A percentile compares a stretch with the other conserved stretches of the same genome.
phyloP scores from a whole-genome alignment of 2,888 invertebrate genomes.

The Chesias legatella region DNA sequence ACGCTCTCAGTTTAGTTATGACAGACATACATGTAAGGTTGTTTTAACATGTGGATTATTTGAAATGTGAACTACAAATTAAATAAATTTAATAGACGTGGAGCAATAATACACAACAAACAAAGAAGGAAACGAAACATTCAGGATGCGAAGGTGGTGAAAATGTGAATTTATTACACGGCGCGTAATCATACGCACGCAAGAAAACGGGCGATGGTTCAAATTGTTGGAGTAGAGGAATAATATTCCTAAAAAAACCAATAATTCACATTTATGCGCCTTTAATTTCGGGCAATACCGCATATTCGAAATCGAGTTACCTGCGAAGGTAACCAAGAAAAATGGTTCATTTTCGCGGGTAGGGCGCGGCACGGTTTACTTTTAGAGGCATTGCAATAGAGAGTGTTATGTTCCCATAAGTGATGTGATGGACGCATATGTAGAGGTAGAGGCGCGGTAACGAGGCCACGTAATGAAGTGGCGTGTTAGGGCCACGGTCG shows the following conservation, averaged over 20 bases:
- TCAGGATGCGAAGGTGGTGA: conserved; percentile 73
- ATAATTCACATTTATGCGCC: conserved; percentile 71
- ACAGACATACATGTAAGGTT: too few relatives aligned
- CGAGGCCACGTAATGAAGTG: conserved; percentile 67
- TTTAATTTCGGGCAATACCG: conserved; percentile 65
- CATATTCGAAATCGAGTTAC: conserved; percentile 39
- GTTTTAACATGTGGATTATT: conserved; percentile 6
- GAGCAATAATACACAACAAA: conserved; percentile 38
- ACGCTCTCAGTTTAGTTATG: too few relatives aligned
- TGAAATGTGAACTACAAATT: conserved; percentile 7
- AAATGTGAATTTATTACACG: conserved; percentile 77
- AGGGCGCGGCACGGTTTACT: conserved; percentile 1
- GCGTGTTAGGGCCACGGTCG: conserved; percentile 58
- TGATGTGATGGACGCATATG: conserved; percentile 29
- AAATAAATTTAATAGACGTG: conserved; percentile 15
- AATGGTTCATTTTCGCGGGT: conserved; percentile 9
- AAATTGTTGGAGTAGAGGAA: conserved; percentile 48
- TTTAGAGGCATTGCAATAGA: conserved; percentile 7
- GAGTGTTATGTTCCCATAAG: conserved; percentile 15
- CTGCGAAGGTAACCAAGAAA: conserved; percentile 19
- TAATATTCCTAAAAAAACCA: conserved; percentile 66
- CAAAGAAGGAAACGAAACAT: conserved; percentile 62
- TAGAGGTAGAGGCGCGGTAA: conserved; percentile 49
- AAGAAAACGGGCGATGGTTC: conserved; percentile 57
- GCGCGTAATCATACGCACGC: conserved; percentile 77